Evolutionary conservation across 1,140 invertebrate species (phyloP).

Genomic region (Sarcophaga bullata): DNA sequence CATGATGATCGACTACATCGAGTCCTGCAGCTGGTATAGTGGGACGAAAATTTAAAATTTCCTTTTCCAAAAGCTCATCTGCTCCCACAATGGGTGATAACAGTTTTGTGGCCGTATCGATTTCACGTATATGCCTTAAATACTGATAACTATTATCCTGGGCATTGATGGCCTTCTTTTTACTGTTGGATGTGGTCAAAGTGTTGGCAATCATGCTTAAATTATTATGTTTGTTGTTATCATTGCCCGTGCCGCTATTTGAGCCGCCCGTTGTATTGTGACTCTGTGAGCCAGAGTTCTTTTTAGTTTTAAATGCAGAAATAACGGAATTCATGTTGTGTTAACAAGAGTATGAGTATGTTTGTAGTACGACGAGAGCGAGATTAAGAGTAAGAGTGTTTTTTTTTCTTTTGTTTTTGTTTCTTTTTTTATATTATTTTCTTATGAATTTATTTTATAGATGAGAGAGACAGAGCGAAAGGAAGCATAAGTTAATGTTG

Average conservation of each 20-base stretch:
- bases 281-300: constrained; percentile 48
- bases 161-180: constrained; percentile 45
- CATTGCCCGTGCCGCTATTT: constrained; percentile 35
- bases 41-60: constrained; percentile 49
- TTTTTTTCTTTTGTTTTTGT: background rate
- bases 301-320: constrained; percentile 64
- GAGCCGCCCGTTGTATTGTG: constrained; percentile 28
- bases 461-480: background rate
- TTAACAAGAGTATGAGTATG: constrained; percentile 16
- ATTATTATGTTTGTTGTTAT: constrained; percentile 30
- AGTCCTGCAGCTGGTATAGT: constrained; percentile 31
- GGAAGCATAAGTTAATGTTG: background rate
- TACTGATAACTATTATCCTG: constrained; percentile 63
- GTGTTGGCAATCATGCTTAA: constrained; percentile 37
- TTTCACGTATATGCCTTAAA: constrained; percentile 63
- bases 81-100: constrained; percentile 55
- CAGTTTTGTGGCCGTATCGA: constrained; percentile 62
- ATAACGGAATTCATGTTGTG: constrained; percentile 64
- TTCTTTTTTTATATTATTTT: background rate
- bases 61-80: constrained; percentile 49
- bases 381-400: background rate
- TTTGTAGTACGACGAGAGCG: background rate
- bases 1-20: constrained; percentile 61
- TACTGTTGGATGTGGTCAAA: constrained; percentile 43
- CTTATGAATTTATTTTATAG: background rate